Conservation (phyloP, 2,113 vertebrate species). For the Synchiropus splendidus region DNA sequence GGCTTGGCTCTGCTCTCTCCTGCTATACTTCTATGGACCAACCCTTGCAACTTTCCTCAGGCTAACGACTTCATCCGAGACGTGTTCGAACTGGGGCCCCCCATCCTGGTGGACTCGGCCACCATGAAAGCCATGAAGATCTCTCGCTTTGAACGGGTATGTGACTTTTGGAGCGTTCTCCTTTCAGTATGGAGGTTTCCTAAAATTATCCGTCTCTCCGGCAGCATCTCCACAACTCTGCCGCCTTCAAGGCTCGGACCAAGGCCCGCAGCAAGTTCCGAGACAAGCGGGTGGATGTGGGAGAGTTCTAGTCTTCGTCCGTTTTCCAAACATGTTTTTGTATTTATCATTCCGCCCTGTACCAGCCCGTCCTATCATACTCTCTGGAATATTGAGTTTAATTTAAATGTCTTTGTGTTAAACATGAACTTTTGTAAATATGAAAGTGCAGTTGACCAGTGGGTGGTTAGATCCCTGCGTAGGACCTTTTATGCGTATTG, state of each 20-base stretch:
- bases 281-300: constrained; percentile 93
- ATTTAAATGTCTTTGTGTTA: not conserved
- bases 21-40: not conserved
- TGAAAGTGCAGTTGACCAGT: too few relatives aligned
- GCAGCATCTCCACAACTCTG: constrained; percentile 95
- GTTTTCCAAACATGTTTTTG: not conserved
- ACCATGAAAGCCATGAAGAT: constrained; percentile 92
- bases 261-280: constrained; percentile 95
- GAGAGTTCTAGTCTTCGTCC: constrained; percentile 81
- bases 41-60: constrained; percentile 46
- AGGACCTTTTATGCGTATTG: too few relatives aligned
- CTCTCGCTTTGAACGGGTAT: constrained; percentile 89
- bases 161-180: not conserved
- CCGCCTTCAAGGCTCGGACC: constrained; percentile 94
- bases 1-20: too few relatives aligned
- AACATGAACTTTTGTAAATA: not conserved
- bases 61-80: constrained; percentile 94
- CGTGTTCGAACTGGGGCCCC: constrained; percentile 93
- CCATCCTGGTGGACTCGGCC: constrained; percentile 82
- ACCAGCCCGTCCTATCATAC: too few relatives aligned
- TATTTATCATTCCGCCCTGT: not conserved
- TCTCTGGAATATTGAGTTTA: not conserved
- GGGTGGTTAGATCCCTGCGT: too few relatives aligned
- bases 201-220: not conserved
- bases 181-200: not conserved